Evolutionary conservation across 2,113 vertebrate species (phyloP).

Genomic region (Mormoops blainvillei): DNA sequence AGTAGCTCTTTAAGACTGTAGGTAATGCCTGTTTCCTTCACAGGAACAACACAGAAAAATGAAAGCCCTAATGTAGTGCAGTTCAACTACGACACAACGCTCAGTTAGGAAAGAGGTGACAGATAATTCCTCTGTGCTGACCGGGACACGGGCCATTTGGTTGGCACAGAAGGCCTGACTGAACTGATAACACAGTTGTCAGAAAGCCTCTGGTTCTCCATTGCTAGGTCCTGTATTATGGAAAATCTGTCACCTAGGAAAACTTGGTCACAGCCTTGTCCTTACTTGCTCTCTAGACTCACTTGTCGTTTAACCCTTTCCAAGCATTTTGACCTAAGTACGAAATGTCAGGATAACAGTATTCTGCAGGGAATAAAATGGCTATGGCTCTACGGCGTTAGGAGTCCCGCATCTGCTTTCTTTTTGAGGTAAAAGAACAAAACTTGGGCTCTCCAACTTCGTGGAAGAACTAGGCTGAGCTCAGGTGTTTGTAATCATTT

Average conservation of each 20-base stretch:
- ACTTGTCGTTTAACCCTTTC: neutral
- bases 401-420: neutral
- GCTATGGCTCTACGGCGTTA: neutral
- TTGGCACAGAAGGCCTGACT: neutral
- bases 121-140: neutral
- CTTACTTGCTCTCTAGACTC: neutral
- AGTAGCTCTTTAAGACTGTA: neutral
- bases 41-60: neutral
- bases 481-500: neutral
- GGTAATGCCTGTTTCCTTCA: neutral
- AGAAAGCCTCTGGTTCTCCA: neutral
- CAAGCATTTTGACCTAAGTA: neutral
- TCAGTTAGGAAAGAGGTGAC: neutral
- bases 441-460: neutral
- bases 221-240: neutral
- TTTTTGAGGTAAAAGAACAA: slow-evolving; percentile 1
- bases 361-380: neutral
- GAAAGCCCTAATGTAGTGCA: neutral
- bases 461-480: neutral
- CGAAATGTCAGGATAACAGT: neutral
- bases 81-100: neutral
- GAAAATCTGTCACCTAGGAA: neutral
- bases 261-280: neutral
- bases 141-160: neutral
- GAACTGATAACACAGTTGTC: neutral